Conservation (phyloP, 2,797 vertebrate species). For the Labeo calbasu region DNA sequence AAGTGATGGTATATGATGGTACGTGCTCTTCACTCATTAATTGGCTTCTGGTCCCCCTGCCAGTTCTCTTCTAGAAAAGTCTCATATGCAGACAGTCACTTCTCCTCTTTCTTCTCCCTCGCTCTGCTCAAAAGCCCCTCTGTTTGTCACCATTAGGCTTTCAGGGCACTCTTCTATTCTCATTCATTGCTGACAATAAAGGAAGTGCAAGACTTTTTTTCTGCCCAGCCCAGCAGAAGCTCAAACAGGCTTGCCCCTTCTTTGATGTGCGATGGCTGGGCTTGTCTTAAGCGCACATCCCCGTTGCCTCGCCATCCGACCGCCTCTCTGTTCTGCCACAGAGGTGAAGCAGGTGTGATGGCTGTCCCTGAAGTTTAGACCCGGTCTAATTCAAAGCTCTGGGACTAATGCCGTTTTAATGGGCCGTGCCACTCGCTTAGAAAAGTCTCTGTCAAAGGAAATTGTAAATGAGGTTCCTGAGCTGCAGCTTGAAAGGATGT, state of each 20-base stretch:
- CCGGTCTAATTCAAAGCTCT: conserved; percentile 90
- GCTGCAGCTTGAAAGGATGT: conserved; percentile 68
- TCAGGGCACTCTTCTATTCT: conserved; percentile 69
- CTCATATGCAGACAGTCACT: conserved; percentile 69
- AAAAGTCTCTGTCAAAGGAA: conserved; percentile 87
- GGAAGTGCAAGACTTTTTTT: conserved; percentile 59
- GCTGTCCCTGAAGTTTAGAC: conserved; percentile 82
- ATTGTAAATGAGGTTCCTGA: conserved; percentile 81
- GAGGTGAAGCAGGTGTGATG: conserved; percentile 77
- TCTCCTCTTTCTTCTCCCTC: conserved; percentile 72
- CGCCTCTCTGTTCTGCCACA: conserved; percentile 53
- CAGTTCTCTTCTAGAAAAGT: conserved; percentile 68
- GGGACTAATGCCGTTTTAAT: conserved; percentile 86
- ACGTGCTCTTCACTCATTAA: conserved; percentile 68
- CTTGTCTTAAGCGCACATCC: conserved; percentile 69
- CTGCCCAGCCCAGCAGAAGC: conserved; percentile 69
- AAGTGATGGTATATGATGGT: conserved; percentile 37
- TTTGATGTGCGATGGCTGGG: conserved; percentile 73
- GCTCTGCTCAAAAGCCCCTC: conserved; percentile 68
- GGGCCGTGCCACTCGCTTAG: conserved; percentile 78
- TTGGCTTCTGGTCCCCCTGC: conserved; percentile 73
- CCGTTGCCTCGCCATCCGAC: conserved; percentile 33
- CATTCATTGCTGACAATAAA: conserved; percentile 76
- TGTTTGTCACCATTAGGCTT: conserved; percentile 78
- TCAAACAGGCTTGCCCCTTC: conserved; percentile 70